Base-by-base conservation (phyloP, 2,797 vertebrate genomes). In the Microcaecilia unicolor region DNA sequence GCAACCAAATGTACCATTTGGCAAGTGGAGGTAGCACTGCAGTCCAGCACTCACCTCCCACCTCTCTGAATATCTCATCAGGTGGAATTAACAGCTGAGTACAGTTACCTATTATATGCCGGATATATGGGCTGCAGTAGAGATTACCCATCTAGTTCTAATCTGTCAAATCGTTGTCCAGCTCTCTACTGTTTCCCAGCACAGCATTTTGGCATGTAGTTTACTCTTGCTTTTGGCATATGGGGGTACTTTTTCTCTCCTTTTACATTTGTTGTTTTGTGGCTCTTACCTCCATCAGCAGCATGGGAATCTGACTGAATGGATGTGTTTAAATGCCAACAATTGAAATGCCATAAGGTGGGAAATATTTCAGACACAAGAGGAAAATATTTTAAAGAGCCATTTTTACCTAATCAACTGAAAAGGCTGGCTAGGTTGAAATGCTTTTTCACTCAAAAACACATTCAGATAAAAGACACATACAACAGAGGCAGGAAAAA, bases 1-100 rank as follows among this genome's bases (percentile, higher is more conserved):
- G 57, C 44, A 51, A 74, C 64, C 68, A 74, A 74, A 58, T 61
- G 37, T 61, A 48, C 44, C 46, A 34, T 51, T 67, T 66, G 55
- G 51, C 51, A 55, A 16, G 48, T 40, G 50, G 37, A 60, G 33
- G 44, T 22, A 28, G 10, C 43, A 61, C 47, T 61, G 62, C 60
- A 58, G 47, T 1, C 1, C 25, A 32, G 29, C 43, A 40, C 56
- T 34, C 31, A 49, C 4, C 34, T 56, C 49, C 51, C 22, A 49
- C 27, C 43, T 47, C 55, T 51, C 47, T 37, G 22, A n/a, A n/a
- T n/a, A n/a, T n/a, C n/a, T n/a, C n/a, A 25, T 54, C 27, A 41
- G 37, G 48, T 44, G 37, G 58, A 37, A 48, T 62, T 51, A 61
- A 45, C 25, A 51, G 43, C 32, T 47, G 49, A 48, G 30, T 39